Evolutionary conservation across 23 tunicate species (phyloP), one percentile per base, ranked within the genome.

Genomic region (Styela clava): DNA sequence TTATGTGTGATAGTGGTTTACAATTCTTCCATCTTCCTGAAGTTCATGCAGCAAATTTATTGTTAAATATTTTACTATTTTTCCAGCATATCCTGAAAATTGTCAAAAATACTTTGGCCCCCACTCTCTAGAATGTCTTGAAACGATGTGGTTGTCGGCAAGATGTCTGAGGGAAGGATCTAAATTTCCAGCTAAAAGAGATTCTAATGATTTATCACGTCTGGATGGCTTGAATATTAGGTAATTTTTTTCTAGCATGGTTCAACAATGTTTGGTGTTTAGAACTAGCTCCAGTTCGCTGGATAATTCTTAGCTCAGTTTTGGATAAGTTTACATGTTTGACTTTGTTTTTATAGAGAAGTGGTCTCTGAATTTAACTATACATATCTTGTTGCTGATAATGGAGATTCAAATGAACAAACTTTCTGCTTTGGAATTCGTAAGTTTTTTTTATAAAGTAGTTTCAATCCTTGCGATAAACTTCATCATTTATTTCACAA

Each of bases 81-180:
- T n/a, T n/a, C n/a, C n/a, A 68, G 73, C 24, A 68, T 68, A 18
- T 24, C 73, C 73, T 24, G 28, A 29, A 12, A 16, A 68, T 24
- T 68, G 73, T 68, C 24, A 12, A 21, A 68, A 68, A 31, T 68
- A 68, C 73, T 78, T 33, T 61, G 82, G 82, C 26, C 70, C 5
- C 31, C 82, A 78, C 26, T 19, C 82, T 9, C 9, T 61, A 24
- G 82, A 78, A 27, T 78, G 82, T 78, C 70, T 78, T 22, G 63
- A 35, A 52, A 78, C 82, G 2, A 62, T 78, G 3, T 78, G 82
- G 82, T 7, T 27, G 2, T 52, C 29, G 62, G 69, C 32, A 18
- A 31, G 61, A 2, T 78, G 82, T 19, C 19, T 56, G 27, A 31
- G 32, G 2, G 82, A 35, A 25, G 82, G 82, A 16, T 30, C 29